Percentiles rank a stretch among this genome's conserved stretches.
Conservation (phyloP, 2,888 invertebrate genomes). For the Lathronympha strigana region DNA sequence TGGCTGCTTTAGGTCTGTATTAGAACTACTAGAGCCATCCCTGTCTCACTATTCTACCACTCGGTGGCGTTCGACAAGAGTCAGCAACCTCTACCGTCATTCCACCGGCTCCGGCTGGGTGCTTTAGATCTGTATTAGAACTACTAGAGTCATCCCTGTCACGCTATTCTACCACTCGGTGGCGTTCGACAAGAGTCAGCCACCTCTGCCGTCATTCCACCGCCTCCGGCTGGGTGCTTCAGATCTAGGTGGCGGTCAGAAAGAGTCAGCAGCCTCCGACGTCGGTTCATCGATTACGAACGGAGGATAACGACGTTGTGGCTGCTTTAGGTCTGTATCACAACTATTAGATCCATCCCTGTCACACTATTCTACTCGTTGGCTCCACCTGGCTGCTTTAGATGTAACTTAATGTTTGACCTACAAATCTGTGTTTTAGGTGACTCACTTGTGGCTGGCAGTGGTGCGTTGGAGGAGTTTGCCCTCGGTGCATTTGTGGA, state of each 20-base stretch:
- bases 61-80: too few species aligned
- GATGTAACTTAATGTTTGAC: conserved; percentile 56
- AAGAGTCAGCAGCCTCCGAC: conserved; percentile 77
- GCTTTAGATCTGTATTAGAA: too few species aligned
- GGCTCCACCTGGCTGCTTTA: too few species aligned
- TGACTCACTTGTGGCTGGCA: conserved; percentile 89
- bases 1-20: conserved; percentile 86
- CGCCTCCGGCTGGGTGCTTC: conserved; percentile 66
- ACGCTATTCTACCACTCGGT: too few species aligned
- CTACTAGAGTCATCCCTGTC: too few species aligned
- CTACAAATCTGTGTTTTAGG: conserved; percentile 51
- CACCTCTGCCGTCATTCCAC: too few species aligned
- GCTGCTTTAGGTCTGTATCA: conserved; percentile 85
- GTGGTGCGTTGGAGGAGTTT: conserved; percentile 89
- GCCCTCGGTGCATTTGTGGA: conserved; percentile 90
- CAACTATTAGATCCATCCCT: neutral
- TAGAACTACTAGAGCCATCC: neutral
- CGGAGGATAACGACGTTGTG: conserved; percentile 88
- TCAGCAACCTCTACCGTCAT: too few species aligned
- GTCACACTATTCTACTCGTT: conserved; percentile 83
- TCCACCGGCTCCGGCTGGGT: too few species aligned
- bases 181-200: too few species aligned
- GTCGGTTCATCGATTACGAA: conserved; percentile 87
- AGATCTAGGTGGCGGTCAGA: too few species aligned
- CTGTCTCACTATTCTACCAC: conserved; percentile 81